A percentile compares a stretch with the other conserved stretches of the same genome.
These are phyloP conservation scores for Lepidotrigona ventralis DNA, from an alignment of 1,140 invertebrate genomes.

Conservation along the genomic window DNA sequence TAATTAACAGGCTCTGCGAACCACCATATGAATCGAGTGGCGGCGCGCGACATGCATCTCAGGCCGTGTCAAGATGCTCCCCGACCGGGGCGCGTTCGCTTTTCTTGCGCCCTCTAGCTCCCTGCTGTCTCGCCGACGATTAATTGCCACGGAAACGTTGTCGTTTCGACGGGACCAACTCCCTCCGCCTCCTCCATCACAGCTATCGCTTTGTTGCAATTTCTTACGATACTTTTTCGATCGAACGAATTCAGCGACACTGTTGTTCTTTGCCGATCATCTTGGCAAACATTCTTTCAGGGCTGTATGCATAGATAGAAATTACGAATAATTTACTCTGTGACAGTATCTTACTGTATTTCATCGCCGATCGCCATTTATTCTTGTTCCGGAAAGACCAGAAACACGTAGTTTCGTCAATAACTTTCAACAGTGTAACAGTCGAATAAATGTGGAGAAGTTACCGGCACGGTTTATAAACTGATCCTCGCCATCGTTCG, in stretches of 20 bases:
- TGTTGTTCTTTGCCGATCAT: no score
- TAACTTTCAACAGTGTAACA: background rate
- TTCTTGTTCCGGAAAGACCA: no score
- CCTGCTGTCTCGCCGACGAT: background rate
- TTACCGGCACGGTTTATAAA: slow-evolving; percentile 7
- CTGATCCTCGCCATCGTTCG: background rate
- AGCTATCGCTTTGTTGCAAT: background rate
- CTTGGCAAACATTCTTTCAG: no score
- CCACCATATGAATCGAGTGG: slow-evolving; percentile 42
- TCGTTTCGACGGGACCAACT: slow-evolving; percentile 16
- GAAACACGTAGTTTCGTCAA: no score
- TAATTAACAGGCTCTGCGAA: slow-evolving; percentile 59
- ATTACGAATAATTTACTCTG: no score
- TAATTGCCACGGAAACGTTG: slow-evolving; percentile 38
- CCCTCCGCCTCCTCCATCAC: background rate
- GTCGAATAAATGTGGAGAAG: background rate
- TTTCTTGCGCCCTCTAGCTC: slow-evolving; percentile 22
- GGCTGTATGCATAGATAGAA: no score
- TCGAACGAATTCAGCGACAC: background rate
- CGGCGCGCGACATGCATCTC: slow-evolving; percentile 9
- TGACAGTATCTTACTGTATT: no score
- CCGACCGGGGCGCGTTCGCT: background rate
- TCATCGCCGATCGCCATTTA: no score
- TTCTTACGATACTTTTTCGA: background rate
- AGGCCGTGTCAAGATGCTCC: slow-evolving; percentile 37